Percentiles rank a stretch among this genome's conserved stretches.
Evolutionary conservation across 2,797 vertebrate species (phyloP).

Genomic region (Catamblyrhynchus diadema): DNA sequence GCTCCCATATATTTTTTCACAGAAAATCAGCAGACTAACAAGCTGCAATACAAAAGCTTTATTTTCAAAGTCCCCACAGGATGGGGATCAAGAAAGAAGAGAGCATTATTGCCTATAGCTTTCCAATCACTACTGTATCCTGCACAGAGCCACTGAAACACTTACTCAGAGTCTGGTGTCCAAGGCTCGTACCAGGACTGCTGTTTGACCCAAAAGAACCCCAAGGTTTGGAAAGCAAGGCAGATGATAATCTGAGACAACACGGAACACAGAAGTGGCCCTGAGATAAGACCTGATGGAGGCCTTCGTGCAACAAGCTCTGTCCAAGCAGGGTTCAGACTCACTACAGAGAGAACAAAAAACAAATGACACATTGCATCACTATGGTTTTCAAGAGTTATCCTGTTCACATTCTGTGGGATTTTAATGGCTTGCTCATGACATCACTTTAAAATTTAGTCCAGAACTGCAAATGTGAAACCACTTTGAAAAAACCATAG

Average conservation of each 20-base stretch:
- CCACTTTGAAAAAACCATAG: not conserved
- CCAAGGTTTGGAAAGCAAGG: constrained; percentile 87
- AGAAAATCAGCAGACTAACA: not conserved
- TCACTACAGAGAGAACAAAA: constrained; percentile 81
- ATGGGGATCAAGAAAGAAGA: not conserved
- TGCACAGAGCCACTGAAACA: not conserved
- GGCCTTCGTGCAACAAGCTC: constrained; percentile 90
- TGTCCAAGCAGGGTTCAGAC: constrained; percentile 95
- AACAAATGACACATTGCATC: not conserved
- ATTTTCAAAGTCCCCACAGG: not conserved
- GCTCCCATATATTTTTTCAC: not conserved
- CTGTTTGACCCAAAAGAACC: constrained; percentile 88
- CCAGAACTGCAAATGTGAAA: not conserved
- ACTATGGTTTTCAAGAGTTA: not conserved
- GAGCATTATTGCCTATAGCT: not conserved
- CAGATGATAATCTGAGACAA: constrained; percentile 93
- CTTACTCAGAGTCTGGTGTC: constrained; percentile 84
- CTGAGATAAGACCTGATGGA: constrained; percentile 94
- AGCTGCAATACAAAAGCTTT: not conserved
- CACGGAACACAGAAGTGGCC: constrained; percentile 90
- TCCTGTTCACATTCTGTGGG: not conserved
- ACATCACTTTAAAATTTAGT: not conserved
- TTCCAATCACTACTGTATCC: not conserved
- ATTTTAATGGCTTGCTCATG: not conserved
- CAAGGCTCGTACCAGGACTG: constrained; percentile 88